Conservation (phyloP, 2,113 vertebrate species). For the Naja naja region DNA sequence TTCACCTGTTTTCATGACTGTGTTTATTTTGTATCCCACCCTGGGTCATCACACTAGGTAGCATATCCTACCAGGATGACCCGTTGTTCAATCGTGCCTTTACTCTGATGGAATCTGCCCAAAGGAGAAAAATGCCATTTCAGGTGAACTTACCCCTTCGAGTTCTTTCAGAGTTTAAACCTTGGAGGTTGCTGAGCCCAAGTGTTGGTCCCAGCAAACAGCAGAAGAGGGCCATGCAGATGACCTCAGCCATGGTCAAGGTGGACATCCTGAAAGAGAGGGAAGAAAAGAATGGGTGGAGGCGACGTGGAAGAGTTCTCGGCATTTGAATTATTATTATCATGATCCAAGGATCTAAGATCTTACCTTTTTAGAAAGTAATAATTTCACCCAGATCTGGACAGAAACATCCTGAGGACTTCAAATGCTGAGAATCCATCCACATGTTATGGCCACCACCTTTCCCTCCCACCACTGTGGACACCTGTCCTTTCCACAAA, state of each 20-base stretch:
- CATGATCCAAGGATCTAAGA: too few species aligned
- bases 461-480: too few species aligned
- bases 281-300: neutral
- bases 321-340: neutral
- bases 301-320: neutral
- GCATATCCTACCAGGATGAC: neutral
- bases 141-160: slow-evolving; percentile 14
- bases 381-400: too few species aligned
- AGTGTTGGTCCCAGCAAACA: slow-evolving; percentile 31
- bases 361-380: too few species aligned
- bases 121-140: neutral
- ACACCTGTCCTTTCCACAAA: too few species aligned
- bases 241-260: neutral
- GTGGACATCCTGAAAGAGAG: slow-evolving; percentile 27
- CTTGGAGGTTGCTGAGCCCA: slow-evolving; percentile 13
- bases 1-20: too few species aligned
- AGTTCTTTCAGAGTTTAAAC: neutral
- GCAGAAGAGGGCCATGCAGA: neutral
- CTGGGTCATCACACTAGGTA: neutral
- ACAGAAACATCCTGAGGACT: too few species aligned
- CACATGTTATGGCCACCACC: too few species aligned
- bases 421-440: too few species aligned
- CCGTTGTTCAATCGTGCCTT: neutral
- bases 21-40: too few species aligned
- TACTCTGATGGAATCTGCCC: neutral